A percentile compares a stretch with the other conserved stretches of the same genome.
phyloP scores from a whole-genome alignment of 1,140 invertebrate genomes.

The Planococcus citri region DNA sequence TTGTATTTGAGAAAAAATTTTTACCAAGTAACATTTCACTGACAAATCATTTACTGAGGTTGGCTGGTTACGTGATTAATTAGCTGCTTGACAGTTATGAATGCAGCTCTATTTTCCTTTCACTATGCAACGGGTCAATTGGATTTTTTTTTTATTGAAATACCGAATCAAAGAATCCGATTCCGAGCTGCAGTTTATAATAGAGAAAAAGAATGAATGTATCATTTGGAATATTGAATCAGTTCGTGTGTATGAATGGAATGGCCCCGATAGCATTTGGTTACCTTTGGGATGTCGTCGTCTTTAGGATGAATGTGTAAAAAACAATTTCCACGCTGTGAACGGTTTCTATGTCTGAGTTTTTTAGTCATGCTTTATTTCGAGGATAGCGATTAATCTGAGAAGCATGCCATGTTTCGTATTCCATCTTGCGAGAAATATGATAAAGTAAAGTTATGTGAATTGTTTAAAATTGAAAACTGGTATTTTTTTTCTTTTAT shows the following conservation, averaged over 20 bases:
- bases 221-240: background rate
- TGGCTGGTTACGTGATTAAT: background rate
- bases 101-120: background rate
- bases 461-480: no score
- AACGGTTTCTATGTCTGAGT: background rate
- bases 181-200: background rate
- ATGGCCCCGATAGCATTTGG: background rate
- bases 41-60: no score
- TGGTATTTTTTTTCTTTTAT: no score
- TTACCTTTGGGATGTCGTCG: background rate
- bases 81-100: background rate
- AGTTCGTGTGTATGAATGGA: background rate
- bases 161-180: background rate
- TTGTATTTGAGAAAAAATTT: no score
- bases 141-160: background rate
- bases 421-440: no score
- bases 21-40: no score
- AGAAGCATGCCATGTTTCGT: no score
- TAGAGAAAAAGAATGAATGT: no score
- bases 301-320: background rate
- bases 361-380: background rate
- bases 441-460: no score
- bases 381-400: background rate
- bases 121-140: background rate
- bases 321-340: constrained; percentile 15